Evolutionary conservation across 2,797 vertebrate species (phyloP), one percentile per base, ranked within the genome.

Genomic region (Staurois parvus): DNA sequence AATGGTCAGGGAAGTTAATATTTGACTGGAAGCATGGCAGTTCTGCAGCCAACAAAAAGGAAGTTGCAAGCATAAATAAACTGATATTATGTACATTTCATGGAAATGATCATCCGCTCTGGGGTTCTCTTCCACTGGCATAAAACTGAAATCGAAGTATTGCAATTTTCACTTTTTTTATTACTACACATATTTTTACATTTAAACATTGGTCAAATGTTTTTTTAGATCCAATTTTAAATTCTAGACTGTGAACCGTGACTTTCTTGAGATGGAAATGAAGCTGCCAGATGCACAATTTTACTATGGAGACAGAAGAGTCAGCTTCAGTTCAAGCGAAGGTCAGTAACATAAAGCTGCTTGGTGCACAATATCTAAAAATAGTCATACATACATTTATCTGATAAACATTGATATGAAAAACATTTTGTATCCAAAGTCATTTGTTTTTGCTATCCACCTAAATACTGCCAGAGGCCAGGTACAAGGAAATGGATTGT

Each of bases 281-380:
- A 21, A 42, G 52, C 37, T 42, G 30, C 9, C 52, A 29, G 32
- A 62, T 40, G 4, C 28, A 17, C 9, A 62, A 29, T 34, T n/a
- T 26, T 62, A 37, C 32, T 59, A 73, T 28, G 19, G 30, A 72
- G 30, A 81, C 26, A 59, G 24, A 72, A 73, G 69, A 73, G 29
- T 62, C 79, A 81, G 72, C n/a, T 40, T 21, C n/a, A 42, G 79
- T 72, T 81, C 79, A 81, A 40, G 34, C n/a, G 29, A 30, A 40
- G 79, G 79, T 72, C 79, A 62, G 21, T 26, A 72, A 28, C n/a
- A 21, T 40, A 62, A 26, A 81, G 69, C 52, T 40, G n/a, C 17
- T 69, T 17, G n/a, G 2, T 21, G 7, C 29, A 34, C 34, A 15
- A 19, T 13, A 29, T 28, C 59, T 66, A 66, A 32, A 75, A 52